Evolutionary conservation across 2,888 invertebrate genomes (phyloP), one percentile per base, ranked within the genome.

Genomic region (Crossocerus cetratus): DNA sequence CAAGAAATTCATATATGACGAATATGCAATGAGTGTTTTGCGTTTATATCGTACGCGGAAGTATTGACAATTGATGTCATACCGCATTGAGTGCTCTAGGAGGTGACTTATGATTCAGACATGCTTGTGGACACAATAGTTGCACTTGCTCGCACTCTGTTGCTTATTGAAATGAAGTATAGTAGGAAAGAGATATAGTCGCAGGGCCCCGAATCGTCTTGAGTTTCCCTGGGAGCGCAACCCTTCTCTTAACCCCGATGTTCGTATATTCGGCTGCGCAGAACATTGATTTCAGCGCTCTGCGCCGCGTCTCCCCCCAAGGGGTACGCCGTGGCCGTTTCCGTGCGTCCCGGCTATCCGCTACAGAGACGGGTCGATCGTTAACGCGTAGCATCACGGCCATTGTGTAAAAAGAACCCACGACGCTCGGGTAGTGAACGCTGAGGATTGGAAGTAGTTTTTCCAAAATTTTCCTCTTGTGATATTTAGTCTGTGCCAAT

Each of bases 401-500:
- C 89, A 90, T 89, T 89, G 89, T 88, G 90, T 86, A 86, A 86
- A 88, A 88, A 89, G 89, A 85, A 86, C 76, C 83, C 84, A 83
- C 78, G 84, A 83, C 82, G 86, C 82, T 84, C 83, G 87, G 88
- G 81, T 87, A 86, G 89, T 88, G 86, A 80, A 85, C 85, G 86
- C 86, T 84, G 87, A 88, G 86, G 84, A 83, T 76, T 75, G 82
- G 85, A 86, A 87, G 86, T 88, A 88, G 89, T 89, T 90, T 32
- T 87, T 87, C 87, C 85, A 83, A 83, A 86, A 85, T 87, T 86
- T 84, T 87, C 88, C 87, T 88, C 85, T 84, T 90, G 90, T 90
- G 90, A 90, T 90, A 90, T 86, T 87, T 87, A 89, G 87, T 87
- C 86, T 89, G 90, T 89, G 90, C 89, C 88, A 89, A 90, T 85